Evolutionary conservation across 2,113 vertebrate species (phyloP).

Genomic region (Patagioenas fasciata): DNA sequence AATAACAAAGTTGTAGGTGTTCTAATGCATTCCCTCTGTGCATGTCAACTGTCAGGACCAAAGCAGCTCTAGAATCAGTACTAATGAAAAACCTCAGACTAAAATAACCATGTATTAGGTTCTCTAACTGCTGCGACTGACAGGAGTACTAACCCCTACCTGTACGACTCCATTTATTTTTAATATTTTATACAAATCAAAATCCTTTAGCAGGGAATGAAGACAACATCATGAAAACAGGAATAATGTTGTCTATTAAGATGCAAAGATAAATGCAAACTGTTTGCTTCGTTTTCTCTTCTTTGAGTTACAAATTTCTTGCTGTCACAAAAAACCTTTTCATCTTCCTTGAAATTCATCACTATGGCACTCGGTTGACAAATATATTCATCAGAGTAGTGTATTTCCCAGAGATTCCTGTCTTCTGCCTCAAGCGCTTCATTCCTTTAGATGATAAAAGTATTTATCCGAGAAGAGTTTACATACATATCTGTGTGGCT

Average conservation of each 20-base stretch:
- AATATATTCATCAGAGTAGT: conserved; percentile 62
- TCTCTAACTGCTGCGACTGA: neutral
- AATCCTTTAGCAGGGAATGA: conserved; percentile 44
- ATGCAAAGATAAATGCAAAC: conserved; percentile 59
- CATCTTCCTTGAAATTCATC: conserved; percentile 61
- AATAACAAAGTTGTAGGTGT: neutral
- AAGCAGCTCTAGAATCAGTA: neutral
- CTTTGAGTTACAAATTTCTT: conserved; percentile 64
- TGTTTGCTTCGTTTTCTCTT: conserved; percentile 59
- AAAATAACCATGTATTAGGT: neutral
- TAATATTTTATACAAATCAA: conserved; percentile 51
- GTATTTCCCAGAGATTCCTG: conserved; percentile 53
- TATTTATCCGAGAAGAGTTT: conserved; percentile 51
- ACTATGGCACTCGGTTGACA: conserved; percentile 16
- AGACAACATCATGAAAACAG: conserved; percentile 51
- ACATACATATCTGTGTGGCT: conserved; percentile 9
- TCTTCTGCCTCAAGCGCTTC: conserved; percentile 55
- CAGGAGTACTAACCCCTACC: neutral
- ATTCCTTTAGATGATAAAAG: conserved; percentile 61
- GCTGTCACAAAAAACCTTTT: conserved; percentile 64
- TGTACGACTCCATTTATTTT: neutral
- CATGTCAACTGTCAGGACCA: neutral
- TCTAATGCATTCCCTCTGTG: neutral
- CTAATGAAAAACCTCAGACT: neutral
- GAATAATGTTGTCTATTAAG: conserved; percentile 56